A percentile compares a stretch with the other conserved stretches of the same genome.
phyloP scores from a whole-genome alignment of 2,797 vertebrate species.

The Peromyscus melanophrys region DNA sequence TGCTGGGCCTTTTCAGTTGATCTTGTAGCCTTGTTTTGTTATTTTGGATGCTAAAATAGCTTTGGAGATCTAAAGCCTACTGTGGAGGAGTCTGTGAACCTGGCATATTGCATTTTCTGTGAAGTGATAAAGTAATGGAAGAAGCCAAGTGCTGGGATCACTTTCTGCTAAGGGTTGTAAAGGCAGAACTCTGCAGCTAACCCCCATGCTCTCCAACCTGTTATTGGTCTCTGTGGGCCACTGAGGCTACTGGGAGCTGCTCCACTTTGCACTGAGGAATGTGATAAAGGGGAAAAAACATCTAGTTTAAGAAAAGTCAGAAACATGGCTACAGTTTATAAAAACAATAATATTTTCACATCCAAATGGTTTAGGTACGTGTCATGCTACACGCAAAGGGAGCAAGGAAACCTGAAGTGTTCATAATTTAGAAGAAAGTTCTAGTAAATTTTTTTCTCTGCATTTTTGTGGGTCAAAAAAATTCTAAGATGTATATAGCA shows the following conservation, averaged over 20 bases:
- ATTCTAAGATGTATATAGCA: conserved; percentile 21
- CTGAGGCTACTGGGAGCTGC: conserved; percentile 87
- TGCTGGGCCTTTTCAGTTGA: conserved; percentile 9
- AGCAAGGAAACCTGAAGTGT: conserved; percentile 87
- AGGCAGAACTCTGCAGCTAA: conserved; percentile 82
- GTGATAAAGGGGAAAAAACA: conserved; percentile 90
- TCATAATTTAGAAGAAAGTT: conserved; percentile 80
- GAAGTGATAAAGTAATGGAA: conserved; percentile 72
- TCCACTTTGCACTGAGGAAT: conserved; percentile 89
- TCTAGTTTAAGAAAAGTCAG: conserved; percentile 88
- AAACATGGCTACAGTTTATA: conserved; percentile 88
- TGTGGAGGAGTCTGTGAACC: neutral
- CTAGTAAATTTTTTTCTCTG: neutral
- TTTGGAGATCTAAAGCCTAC: conserved; percentile 55
- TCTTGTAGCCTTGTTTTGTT: conserved; percentile 42
- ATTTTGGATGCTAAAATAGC: conserved; percentile 69
- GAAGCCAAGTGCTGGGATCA: conserved; percentile 65
- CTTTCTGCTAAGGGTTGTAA: conserved; percentile 75
- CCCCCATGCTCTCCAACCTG: conserved; percentile 90
- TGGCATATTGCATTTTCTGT: conserved; percentile 44
- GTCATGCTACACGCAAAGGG: conserved; percentile 83
- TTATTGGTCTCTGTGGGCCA: conserved; percentile 88
- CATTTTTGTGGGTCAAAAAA: conserved; percentile 56
- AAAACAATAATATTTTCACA: conserved; percentile 91
- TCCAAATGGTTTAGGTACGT: conserved; percentile 85